Percentiles rank a stretch among this genome's conserved stretches.
phyloP scores from a whole-genome alignment of 2,888 invertebrate genomes.

The Aelia acuminata region DNA sequence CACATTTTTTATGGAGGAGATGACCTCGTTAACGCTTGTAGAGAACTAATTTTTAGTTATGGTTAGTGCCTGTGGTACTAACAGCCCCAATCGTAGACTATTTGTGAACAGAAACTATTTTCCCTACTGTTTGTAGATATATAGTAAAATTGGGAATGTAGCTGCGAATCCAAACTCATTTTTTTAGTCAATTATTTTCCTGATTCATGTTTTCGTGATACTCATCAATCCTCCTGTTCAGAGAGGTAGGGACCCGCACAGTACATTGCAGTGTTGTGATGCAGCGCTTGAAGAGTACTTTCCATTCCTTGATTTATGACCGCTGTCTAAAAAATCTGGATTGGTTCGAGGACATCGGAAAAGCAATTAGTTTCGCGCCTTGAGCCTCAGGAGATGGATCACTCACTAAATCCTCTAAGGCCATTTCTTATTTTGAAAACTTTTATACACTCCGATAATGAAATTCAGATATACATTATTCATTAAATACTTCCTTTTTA shows the following conservation, averaged over 20 bases:
- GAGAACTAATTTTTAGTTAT: too few relatives aligned
- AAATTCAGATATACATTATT: conserved; percentile 16
- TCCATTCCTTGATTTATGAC: neutral
- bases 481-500: neutral
- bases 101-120: too few relatives aligned
- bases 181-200: too few relatives aligned
- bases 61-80: too few relatives aligned
- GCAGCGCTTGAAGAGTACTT: neutral
- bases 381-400: neutral
- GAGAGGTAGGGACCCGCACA: neutral
- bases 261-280: neutral
- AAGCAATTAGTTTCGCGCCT: conserved; percentile 6
- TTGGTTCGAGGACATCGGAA: neutral
- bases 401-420: neutral
- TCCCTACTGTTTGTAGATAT: too few relatives aligned
- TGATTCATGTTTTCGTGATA: too few relatives aligned
- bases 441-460: neutral
- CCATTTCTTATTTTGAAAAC: neutral
- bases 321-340: neutral
- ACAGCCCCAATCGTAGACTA: too few relatives aligned
- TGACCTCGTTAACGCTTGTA: too few relatives aligned
- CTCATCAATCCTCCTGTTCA: too few relatives aligned
- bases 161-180: too few relatives aligned
- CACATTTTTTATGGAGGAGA: too few relatives aligned
- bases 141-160: too few relatives aligned